Percentiles rank a stretch among this genome's conserved stretches.
Evolutionary conservation across 2,797 vertebrate genomes (phyloP).

Genomic region (Antennarius maculatus): DNA sequence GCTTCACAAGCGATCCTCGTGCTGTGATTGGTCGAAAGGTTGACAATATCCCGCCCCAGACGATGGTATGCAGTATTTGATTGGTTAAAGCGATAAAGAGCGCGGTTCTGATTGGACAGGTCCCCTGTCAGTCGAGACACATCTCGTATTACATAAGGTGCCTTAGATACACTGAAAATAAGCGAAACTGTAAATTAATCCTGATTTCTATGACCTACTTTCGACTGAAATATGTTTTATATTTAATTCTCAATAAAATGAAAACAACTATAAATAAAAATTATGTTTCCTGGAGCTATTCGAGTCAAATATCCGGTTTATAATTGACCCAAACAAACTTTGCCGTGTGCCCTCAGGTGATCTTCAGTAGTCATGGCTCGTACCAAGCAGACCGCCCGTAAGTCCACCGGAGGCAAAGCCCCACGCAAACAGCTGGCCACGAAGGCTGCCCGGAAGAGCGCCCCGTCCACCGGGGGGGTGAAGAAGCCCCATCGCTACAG

Average conservation of each 20-base stretch:
- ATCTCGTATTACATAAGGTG: slow-evolving; percentile 63
- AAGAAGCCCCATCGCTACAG: slow-evolving; percentile 93
- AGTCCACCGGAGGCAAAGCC: slow-evolving; percentile 90
- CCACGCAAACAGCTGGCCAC: slow-evolving; percentile 90
- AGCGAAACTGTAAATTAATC: not conserved
- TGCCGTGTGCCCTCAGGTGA: slow-evolving; percentile 52
- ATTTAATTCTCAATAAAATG: not conserved
- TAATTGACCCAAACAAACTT: not conserved
- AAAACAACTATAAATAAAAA: rapidly evolving
- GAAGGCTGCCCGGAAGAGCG: slow-evolving; percentile 90
- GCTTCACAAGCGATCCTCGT: rapidly evolving
- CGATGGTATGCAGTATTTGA: not conserved
- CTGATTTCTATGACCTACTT: not conserved
- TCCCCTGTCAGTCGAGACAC: slow-evolving; percentile 15
- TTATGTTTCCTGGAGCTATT: not conserved
- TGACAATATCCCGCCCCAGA: slow-evolving; percentile 36
- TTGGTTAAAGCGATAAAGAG: slow-evolving; percentile 46
- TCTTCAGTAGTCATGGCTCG: slow-evolving; percentile 79
- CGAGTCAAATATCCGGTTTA: not conserved
- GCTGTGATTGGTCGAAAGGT: slow-evolving; percentile 44
- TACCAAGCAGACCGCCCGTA: slow-evolving; percentile 87
- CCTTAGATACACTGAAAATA: not conserved
- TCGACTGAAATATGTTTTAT: not conserved
- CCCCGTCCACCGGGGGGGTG: slow-evolving; percentile 89
- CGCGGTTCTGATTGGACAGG: slow-evolving; percentile 36